phyloP scores from a whole-genome alignment of 2,113 vertebrate genomes.

The Cebus imitator region DNA sequence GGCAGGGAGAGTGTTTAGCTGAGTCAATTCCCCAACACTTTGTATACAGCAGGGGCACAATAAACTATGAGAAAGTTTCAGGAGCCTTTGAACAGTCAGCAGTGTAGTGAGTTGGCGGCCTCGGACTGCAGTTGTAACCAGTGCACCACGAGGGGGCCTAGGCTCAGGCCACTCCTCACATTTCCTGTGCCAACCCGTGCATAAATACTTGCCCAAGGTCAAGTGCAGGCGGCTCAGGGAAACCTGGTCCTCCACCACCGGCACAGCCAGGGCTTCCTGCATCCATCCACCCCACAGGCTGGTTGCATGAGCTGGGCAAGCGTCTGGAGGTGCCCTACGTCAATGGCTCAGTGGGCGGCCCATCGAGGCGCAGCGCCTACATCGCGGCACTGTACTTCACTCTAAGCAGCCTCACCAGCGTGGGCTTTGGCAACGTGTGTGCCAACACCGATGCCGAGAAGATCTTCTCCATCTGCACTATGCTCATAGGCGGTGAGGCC shows the following conservation, averaged over 20 bases:
- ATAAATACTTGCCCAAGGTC: neutral
- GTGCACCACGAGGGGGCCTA: neutral
- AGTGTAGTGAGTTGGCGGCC: neutral
- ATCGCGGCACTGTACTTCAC: slow-evolving; percentile 98
- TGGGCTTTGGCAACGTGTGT: slow-evolving; percentile 96
- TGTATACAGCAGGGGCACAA: neutral
- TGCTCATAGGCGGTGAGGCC: slow-evolving; percentile 96
- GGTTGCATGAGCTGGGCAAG: slow-evolving; percentile 96
- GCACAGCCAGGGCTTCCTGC: neutral
- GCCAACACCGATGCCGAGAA: slow-evolving; percentile 97
- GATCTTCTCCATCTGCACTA: slow-evolving; percentile 98
- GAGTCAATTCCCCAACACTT: neutral
- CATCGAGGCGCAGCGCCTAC: slow-evolving; percentile 94
- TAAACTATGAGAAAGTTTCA: neutral
- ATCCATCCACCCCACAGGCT: slow-evolving; percentile 83
- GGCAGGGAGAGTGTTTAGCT: neutral
- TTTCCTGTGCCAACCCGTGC: neutral
- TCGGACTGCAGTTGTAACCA: neutral
- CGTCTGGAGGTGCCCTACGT: slow-evolving; percentile 93
- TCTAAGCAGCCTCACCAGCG: slow-evolving; percentile 97
- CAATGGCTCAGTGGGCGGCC: slow-evolving; percentile 92
- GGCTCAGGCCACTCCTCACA: neutral
- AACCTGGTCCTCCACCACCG: neutral
- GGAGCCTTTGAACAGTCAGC: neutral
- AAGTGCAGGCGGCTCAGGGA: neutral